Evolutionary conservation across 2,113 vertebrate species (phyloP), one percentile per base, ranked within the genome.

Genomic region (Bostrychus sinensis): DNA sequence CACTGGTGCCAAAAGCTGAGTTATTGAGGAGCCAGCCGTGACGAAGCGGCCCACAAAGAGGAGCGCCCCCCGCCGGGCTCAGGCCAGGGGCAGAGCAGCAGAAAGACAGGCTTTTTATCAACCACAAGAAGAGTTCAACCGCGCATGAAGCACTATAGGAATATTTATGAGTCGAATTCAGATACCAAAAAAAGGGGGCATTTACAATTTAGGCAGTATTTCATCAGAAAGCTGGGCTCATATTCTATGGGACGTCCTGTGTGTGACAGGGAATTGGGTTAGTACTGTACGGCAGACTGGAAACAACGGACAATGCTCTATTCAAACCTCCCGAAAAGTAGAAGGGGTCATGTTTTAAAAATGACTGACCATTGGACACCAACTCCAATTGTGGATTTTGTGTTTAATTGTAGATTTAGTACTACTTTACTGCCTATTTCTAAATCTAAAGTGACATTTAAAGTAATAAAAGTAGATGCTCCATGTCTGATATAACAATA

Each of bases 41-140:
- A 78, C 74, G 19, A 85, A 85, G 70, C 45, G 55, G 51, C 26
- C 45, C 62, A 74, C 72, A 78, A 82, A 81, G 71, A 79, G 57
- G 28, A 25, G 64, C 71, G 67, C 69, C 66, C 67, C 77, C 76
- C 58, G 56, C 57, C 48, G 79, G 69, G 72, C 74, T 19, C 32
- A 53, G 46, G 28, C 20, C 69, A 48, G 58, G 61, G 65, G 36
- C 10, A 34, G 38, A 42, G 20, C 39, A 57, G 55, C 56, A 63
- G 72, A 64, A 57, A 50, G 28, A 53, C 74, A 68, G 51, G 48
- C 45, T 55, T 63, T 59, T 56, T 53, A 38, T 58, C 19, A 61
- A 61, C 56, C 34, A 26, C 30, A 17, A 66, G 38, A 43, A 37
- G 41, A 20, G 20, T 64, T 54, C 4, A 64, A 55, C 56, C 64